These are phyloP conservation scores for Cebidichthys violaceus DNA, from an alignment of 2,113 vertebrate genomes.

Conservation along the genomic window DNA sequence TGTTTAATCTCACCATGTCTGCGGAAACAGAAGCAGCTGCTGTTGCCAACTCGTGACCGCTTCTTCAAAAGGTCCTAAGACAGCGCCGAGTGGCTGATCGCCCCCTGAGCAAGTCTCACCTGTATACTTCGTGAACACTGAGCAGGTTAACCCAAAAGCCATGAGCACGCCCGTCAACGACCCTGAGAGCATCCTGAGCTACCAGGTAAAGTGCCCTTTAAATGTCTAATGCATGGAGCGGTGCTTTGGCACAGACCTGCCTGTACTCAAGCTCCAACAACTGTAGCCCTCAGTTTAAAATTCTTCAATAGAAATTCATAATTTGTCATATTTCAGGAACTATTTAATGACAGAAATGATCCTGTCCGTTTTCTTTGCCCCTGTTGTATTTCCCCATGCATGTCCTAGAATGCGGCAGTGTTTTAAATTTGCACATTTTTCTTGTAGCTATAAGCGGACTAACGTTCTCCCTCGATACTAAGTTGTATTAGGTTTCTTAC, in stretches of 20 bases:
- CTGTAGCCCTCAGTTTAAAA: constrained; percentile 10
- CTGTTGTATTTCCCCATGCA: not conserved
- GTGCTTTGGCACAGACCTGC: constrained; percentile 2
- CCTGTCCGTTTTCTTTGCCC: not conserved
- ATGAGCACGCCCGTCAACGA: constrained; percentile 84
- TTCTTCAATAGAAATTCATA: constrained; percentile 8
- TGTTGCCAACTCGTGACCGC: constrained; percentile 38
- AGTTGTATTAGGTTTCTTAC: not conserved
- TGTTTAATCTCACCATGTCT: constrained; percentile 48
- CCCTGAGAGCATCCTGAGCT: constrained; percentile 87
- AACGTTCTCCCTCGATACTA: not conserved
- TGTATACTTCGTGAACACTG: constrained; percentile 38
- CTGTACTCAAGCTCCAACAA: constrained; percentile 22
- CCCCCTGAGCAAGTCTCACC: constrained; percentile 56
- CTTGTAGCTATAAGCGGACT: not conserved
- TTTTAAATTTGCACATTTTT: not conserved
- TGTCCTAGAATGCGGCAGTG: not conserved
- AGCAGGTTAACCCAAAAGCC: constrained; percentile 38
- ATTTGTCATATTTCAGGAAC: not conserved
- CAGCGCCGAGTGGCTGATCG: constrained; percentile 9
- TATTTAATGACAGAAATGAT: not conserved
- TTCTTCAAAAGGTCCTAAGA: constrained; percentile 28
- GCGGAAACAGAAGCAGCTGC: constrained; percentile 26
- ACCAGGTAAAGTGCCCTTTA: constrained; percentile 84
- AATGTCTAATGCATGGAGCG: constrained; percentile 1